Evolutionary conservation across 2,113 vertebrate species (phyloP).

Genomic region (Centrocercus urophasianus): DNA sequence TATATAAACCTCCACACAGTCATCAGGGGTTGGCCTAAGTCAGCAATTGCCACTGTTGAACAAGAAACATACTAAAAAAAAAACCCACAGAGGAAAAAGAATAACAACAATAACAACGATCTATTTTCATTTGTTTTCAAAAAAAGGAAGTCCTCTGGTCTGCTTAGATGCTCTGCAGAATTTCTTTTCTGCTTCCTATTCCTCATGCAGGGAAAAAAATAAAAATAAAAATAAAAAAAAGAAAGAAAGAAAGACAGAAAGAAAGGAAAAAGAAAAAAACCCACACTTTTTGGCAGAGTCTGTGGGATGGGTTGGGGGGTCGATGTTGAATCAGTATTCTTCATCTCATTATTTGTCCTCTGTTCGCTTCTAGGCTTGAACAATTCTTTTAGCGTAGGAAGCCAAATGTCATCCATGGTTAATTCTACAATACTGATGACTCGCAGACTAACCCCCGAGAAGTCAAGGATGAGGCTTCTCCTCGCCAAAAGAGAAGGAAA

Average conservation of each 20-base stretch:
- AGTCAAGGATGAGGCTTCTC: conserved; percentile 65
- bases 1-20: conserved; percentile 80
- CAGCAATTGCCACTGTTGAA: conserved; percentile 70
- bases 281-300: neutral
- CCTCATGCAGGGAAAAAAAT: neutral
- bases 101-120: neutral
- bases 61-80: conserved; percentile 51
- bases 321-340: neutral
- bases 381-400: conserved; percentile 30
- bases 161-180: conserved; percentile 14
- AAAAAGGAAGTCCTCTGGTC: conserved; percentile 11
- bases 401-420: conserved; percentile 45
- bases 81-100: neutral
- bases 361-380: conserved; percentile 50
- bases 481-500: conserved; percentile 58
- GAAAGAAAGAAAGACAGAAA: neutral
- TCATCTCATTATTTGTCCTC: conserved; percentile 23
- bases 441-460: conserved; percentile 71
- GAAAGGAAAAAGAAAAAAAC: neutral
- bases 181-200: neutral
- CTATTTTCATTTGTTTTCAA: neutral
- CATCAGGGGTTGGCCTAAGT: conserved; percentile 70
- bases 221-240: no score
- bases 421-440: conserved; percentile 46
- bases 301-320: neutral